phyloP scores from a whole-genome alignment of 2,113 vertebrate species.

The Zootoca vivipara region DNA sequence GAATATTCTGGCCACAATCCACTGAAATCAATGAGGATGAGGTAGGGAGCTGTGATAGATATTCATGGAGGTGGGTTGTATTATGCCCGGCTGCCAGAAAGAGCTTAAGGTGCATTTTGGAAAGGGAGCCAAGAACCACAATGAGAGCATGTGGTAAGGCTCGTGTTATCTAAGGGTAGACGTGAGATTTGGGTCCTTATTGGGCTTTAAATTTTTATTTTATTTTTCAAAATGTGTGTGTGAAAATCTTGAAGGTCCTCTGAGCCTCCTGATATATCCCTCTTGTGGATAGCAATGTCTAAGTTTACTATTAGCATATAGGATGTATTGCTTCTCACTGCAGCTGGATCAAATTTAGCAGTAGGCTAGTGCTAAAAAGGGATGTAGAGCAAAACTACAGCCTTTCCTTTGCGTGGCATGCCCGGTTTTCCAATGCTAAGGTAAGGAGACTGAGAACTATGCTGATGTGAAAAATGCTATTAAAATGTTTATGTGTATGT shows the following conservation, averaged over 20 bases:
- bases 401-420: not conserved
- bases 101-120: not conserved
- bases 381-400: not conserved
- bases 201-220: no score
- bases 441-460: not conserved
- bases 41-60: not conserved
- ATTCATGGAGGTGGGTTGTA: not conserved
- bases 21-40: not conserved
- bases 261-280: no score
- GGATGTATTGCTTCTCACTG: not conserved
- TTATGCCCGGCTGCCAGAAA: not conserved
- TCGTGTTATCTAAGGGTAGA: not conserved
- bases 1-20: not conserved
- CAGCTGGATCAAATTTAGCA: not conserved
- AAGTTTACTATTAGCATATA: not conserved
- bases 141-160: not conserved
- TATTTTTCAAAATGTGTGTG: no score
- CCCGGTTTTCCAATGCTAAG: not conserved
- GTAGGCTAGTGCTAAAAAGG: not conserved
- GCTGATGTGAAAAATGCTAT: not conserved
- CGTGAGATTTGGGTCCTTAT: not conserved
- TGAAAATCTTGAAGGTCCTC: no score
- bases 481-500: not conserved
- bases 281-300: not conserved
- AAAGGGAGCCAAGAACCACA: not conserved